Conservation (phyloP, 2,113 vertebrate genomes). For the Dipodomys spectabilis region DNA sequence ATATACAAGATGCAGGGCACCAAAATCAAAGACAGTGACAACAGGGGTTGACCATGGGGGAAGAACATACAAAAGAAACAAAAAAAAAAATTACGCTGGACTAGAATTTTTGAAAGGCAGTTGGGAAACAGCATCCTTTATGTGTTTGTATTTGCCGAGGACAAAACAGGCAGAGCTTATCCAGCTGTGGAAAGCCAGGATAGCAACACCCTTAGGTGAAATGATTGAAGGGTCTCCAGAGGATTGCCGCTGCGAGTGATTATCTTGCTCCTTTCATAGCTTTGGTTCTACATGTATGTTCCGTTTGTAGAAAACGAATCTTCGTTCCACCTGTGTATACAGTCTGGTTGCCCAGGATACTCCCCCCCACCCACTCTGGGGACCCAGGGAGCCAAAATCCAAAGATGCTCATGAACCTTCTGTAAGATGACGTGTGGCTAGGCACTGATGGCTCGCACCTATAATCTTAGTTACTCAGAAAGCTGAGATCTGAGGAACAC, state of each 20-base stretch:
- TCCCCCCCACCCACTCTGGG: neutral
- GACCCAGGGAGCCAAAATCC: neutral
- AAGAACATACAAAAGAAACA: too few relatives aligned
- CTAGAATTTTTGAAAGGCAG: neutral
- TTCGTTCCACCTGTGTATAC: neutral
- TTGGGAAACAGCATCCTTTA: neutral
- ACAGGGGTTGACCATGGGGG: too few relatives aligned
- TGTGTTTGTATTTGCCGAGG: neutral
- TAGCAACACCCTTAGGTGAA: neutral
- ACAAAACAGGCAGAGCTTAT: neutral
- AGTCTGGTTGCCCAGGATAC: neutral
- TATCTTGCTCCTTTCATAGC: neutral
- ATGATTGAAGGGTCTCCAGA: neutral
- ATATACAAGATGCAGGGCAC: too few relatives aligned
- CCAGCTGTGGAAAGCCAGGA: neutral
- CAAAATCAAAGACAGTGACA: too few relatives aligned
- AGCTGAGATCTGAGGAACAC: too few relatives aligned
- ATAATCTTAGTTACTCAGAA: too few relatives aligned
- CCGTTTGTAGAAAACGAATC: neutral
- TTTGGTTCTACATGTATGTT: neutral
- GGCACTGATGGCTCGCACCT: too few relatives aligned
- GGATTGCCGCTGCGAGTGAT: too few relatives aligned
- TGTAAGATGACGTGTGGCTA: too few relatives aligned
- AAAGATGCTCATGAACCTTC: neutral
- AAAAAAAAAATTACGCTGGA: too few relatives aligned